These are phyloP conservation scores for Takifugu ocellatus DNA, from an alignment of 2,797 vertebrate species.

Conservation along the genomic window DNA sequence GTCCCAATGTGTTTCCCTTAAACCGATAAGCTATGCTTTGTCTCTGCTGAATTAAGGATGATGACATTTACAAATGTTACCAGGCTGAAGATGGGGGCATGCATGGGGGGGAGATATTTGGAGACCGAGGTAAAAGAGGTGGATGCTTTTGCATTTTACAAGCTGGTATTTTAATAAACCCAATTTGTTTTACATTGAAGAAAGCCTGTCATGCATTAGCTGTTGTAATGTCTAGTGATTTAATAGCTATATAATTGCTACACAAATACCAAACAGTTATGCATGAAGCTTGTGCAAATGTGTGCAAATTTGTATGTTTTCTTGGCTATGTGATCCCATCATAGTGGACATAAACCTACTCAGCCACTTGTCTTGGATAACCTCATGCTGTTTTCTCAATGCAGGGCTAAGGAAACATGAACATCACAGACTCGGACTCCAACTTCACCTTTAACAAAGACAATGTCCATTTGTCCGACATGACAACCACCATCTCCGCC, in stretches of 20 bases:
- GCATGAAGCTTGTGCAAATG: conserved; percentile 19
- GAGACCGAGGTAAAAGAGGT: conserved; percentile 58
- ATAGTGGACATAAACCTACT: conserved; percentile 48
- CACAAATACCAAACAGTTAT: conserved; percentile 68
- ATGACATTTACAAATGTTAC: conserved; percentile 82
- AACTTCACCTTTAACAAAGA: conserved; percentile 43
- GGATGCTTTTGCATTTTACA: conserved; percentile 57
- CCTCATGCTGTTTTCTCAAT: conserved; percentile 21
- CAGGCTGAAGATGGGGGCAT: conserved; percentile 51
- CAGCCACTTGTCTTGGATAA: conserved; percentile 10
- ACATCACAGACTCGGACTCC: conserved; percentile 46
- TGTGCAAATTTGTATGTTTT: conserved; percentile 18
- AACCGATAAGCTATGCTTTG: conserved; percentile 76
- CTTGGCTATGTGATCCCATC: conserved; percentile 37
- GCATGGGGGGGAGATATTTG: conserved; percentile 55
- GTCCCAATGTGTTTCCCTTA: conserved; percentile 78
- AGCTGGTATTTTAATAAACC: conserved; percentile 70
- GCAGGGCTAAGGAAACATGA: conserved; percentile 59
- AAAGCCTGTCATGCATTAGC: conserved; percentile 67
- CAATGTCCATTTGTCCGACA: conserved; percentile 31
- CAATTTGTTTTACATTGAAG: conserved; percentile 74
- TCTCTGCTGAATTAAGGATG: conserved; percentile 74
- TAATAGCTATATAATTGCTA: conserved; percentile 73
- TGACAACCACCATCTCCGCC: conserved; percentile 15
- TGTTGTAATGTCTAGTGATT: conserved; percentile 66